phyloP scores from a whole-genome alignment of 1,140 invertebrate genomes.

The Matsumurasca onukii region DNA sequence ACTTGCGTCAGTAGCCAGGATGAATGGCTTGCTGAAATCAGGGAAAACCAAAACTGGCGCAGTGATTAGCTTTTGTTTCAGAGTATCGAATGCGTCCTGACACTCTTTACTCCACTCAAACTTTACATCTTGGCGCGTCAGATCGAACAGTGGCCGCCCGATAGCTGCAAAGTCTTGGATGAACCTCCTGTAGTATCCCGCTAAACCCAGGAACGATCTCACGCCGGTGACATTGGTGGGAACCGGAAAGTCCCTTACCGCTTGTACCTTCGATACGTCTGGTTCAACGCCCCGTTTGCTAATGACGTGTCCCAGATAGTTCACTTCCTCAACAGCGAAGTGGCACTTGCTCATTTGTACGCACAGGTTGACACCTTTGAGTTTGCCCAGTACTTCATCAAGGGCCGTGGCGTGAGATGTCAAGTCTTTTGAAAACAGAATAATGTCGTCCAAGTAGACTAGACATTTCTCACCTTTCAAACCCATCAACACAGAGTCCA shows the following conservation, averaged over 20 bases:
- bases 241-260: constrained; percentile 46
- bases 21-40: constrained; percentile 41
- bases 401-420: constrained; percentile 44
- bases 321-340: constrained; percentile 49
- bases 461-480: no score
- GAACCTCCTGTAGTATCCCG: constrained; percentile 49
- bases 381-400: constrained; percentile 45
- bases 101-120: not conserved
- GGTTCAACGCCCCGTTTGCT: constrained; percentile 48
- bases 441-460: constrained; percentile 51
- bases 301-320: constrained; percentile 50
- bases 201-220: constrained; percentile 50
- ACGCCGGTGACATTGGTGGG: constrained; percentile 47
- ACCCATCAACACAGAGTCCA: constrained; percentile 45
- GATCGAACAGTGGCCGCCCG: constrained; percentile 44
- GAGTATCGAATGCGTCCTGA: not conserved
- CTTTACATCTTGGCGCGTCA: not conserved
- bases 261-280: constrained; percentile 47
- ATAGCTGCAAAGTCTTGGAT: constrained; percentile 45
- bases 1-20: constrained; percentile 43
- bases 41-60: no score
- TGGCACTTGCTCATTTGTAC: constrained; percentile 52
- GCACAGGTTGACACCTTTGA: constrained; percentile 51
- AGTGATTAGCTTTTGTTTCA: not conserved
- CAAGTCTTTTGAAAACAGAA: constrained; percentile 45